Percentiles rank a stretch among this genome's conserved stretches.
These are phyloP conservation scores for Aphelenchoides bicaudatus DNA, from an alignment of 2,888 invertebrate genomes.

Conservation along the genomic window DNA sequence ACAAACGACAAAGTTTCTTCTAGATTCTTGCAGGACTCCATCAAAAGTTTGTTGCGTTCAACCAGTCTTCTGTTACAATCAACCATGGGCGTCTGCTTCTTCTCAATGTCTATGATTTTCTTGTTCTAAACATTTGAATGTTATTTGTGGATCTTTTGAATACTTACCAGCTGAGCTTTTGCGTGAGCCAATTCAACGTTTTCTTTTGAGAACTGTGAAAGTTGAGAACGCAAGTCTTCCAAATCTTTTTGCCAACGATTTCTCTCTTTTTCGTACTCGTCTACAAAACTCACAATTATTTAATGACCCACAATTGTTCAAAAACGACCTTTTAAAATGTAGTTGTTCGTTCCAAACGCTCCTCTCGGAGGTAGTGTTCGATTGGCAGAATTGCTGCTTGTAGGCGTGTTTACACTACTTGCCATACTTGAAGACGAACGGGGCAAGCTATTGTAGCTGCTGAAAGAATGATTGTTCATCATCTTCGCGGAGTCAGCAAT, in stretches of 20 bases:
- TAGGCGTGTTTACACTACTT: not conserved
- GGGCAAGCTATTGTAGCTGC: conserved; percentile 4
- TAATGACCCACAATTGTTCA: too few species aligned
- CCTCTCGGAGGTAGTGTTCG: conserved; percentile 5
- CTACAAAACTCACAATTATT: too few species aligned
- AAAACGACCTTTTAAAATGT: conserved; percentile 35
- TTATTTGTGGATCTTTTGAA: conserved; percentile 11
- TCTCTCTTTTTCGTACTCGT: conserved; percentile 57
- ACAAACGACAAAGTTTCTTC: conserved; percentile 49
- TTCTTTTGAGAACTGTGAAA: conserved; percentile 44
- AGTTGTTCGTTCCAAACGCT: conserved; percentile 16
- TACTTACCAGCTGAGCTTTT: conserved; percentile 53
- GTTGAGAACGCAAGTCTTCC: conserved; percentile 51
- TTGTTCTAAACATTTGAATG: conserved; percentile 59
- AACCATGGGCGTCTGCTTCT: conserved; percentile 51
- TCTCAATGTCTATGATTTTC: conserved; percentile 58
- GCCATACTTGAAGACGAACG: conserved; percentile 3
- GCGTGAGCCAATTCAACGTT: conserved; percentile 53
- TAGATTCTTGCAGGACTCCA: conserved; percentile 45
- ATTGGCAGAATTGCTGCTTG: conserved; percentile 1
- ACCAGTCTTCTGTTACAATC: conserved; percentile 52
- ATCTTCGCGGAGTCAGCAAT: not conserved
- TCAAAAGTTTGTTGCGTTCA: conserved; percentile 49
- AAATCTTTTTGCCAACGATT: conserved; percentile 49
- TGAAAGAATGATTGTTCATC: too few species aligned